Evolutionary conservation across 2,797 vertebrate genomes (phyloP), one percentile per base, ranked within the genome.

Genomic region (Trichosurus vulpecula): DNA sequence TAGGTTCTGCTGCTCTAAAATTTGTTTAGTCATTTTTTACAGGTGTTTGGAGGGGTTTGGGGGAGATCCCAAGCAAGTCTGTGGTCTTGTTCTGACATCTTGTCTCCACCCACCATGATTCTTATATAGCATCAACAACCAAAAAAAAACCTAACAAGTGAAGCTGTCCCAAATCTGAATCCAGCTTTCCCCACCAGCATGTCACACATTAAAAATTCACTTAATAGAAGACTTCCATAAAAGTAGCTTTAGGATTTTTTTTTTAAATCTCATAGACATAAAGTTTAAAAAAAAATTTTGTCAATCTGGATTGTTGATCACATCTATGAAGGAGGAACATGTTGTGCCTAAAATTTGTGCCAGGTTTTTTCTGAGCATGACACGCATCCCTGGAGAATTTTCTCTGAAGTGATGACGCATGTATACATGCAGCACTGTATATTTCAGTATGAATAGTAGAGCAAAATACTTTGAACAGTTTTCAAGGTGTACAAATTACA

Each of bases 361-460:
- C 41, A 94, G 13, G 2, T n/a, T 52, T 94, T 96, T 91, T 91
- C 27, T 61, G 25, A 92, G 11, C 92, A 31, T 74, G 41, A 90
- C 25, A 66, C 25, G 13, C 58, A 52, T 35, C 52, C 31, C 56
- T 52, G 10, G 41, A 87, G 52, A 11, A 92, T 93, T 95, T 94
- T 92, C 56, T 93, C 41, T 91, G 27, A 94, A 94, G 9, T 94
- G 55, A 91, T 95, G 61, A 95, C 92, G 51, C 56, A 35, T 25
- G 52, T 52, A 31, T 52, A 66, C 47, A 89, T 74, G 27, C 27
- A 92, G 0, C 8, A 87, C 11, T 58, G 27, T 95, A 25, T 91
- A 58, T 95, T 12, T 55, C n/a, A 4, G n/a, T 91, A 94, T 95
- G 96, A 96, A 95, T 95, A 94, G 96, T 90, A 87, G 0, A 96